These are phyloP conservation scores for Parus major DNA, from an alignment of 2,113 vertebrate species.

Conservation along the genomic window DNA sequence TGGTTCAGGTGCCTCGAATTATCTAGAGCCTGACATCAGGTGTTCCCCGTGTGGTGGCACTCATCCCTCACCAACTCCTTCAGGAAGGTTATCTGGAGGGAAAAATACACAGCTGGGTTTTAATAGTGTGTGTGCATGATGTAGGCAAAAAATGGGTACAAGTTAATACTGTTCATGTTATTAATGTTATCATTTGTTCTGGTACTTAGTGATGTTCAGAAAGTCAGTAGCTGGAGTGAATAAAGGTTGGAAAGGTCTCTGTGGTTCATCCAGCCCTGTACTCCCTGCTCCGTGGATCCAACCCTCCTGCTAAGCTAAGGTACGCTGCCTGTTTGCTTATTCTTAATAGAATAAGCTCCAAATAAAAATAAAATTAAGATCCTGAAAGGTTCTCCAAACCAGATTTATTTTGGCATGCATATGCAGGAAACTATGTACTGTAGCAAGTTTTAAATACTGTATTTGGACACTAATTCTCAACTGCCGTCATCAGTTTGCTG, in stretches of 20 bases:
- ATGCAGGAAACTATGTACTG: conserved; percentile 74
- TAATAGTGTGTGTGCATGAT: not conserved
- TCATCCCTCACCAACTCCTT: not conserved
- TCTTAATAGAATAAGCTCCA: conserved; percentile 64
- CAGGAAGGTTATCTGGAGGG: not conserved
- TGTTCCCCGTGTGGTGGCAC: not conserved
- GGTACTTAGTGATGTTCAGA: not conserved
- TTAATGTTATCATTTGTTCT: not conserved
- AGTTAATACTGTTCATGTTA: not conserved
- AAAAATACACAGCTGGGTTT: not conserved
- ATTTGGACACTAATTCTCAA: conserved; percentile 79
- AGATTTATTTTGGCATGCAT: conserved; percentile 78
- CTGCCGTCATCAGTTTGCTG: conserved; percentile 78
- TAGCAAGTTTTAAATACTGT: conserved; percentile 78
- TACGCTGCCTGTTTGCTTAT: not conserved
- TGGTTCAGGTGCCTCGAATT: not conserved
- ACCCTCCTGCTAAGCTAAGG: not conserved
- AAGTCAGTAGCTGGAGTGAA: not conserved
- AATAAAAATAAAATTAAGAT: conserved; percentile 65
- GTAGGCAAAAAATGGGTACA: not conserved
- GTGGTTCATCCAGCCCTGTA: not conserved
- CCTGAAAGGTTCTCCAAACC: conserved; percentile 74
- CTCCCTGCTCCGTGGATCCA: not conserved
- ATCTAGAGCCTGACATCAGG: not conserved
- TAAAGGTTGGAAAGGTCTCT: not conserved